Evolutionary conservation across 2,888 invertebrate species (phyloP), one percentile per base, ranked within the genome.

Genomic region (Parnassius smintheus): DNA sequence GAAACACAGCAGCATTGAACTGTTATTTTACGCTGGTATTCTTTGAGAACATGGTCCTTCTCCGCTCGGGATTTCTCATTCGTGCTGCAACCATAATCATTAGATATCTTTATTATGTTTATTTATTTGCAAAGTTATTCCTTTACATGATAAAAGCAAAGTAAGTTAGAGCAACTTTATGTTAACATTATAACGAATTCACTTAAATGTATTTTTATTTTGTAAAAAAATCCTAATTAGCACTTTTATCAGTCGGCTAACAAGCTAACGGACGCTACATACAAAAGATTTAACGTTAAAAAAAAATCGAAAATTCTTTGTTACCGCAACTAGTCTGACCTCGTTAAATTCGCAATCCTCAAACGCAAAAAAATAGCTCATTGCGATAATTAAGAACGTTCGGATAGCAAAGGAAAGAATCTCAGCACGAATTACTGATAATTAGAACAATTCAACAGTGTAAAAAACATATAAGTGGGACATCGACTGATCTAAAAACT

Each of bases 401-500:
- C 55, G 64, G 58, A 59, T 63, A 54, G 65, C 59, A 60, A 66
- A 65, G 67, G 68, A 65, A 53, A 59, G 56, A 54, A 55, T 50
- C 50, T 54, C 65, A 55, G 64, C 62, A 66, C 68, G 68, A 70
- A 70, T 72, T 72, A 72, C 66, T 58, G 65, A 56, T 70, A 71
- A 75, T 75, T 73, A 73, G 67, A 64, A 55, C 63, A 62, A 62
- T 61, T 45, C 59, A 56, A 56, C 59, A 63, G 63, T 51, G 51
- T 42, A 51, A 25, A 25, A 13, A 11, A 18, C 18, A 18, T 18
- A 25, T 25, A 25, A 4, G 7, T 25, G 3, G 25, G 25, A 25
- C 3, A 25, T 25, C 25, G 25, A 25, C 3, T 25, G 3, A 25
- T 25, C 3, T 4, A 3, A 4, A 25, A 25, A 25, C 25, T 25